Evolutionary conservation across 2,113 vertebrate species (phyloP), one percentile per base, ranked within the genome.

Genomic region (Chelonoidis abingdonii): DNA sequence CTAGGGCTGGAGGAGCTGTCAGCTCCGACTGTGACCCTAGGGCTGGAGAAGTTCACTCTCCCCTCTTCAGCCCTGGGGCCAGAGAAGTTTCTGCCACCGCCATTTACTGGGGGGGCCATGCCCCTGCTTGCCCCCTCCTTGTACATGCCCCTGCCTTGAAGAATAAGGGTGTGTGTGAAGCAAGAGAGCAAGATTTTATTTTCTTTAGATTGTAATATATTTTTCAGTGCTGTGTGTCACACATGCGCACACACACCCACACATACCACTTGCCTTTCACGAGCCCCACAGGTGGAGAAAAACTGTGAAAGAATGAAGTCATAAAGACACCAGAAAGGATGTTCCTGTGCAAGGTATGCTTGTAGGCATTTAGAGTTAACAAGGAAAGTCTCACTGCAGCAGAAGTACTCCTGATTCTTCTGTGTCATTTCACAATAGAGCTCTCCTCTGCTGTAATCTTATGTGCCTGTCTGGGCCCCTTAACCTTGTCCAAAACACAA

Each of bases 401-500:
- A 44, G 38, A 44, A 76, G 41, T 27, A 76, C 24, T 27, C 10
- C 24, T 25, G 22, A 25, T 44, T 25, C 41, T 47, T 78, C 41
- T 47, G 38, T 78, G 25, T 47, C 41, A 25, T n/a, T 44, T 76
- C 72, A 27, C 44, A 76, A 76, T 76, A 44, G 44, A 44, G 72
- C 24, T 25, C 22, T 76, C 72, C 2, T 8, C 41, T 44, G 22
- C 24, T 44, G 13, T 78, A 47, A 78, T 47, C 75, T 47, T 27
- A 78, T 6, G 6, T 78, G 22, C 41, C 22, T 78, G 25, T 78
- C 41, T 78, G 75, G 24, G 41, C 25, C 47, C 22, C 75, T 78
- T 78, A 90, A 59, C 79, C 86, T 92, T 90, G 41, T 59, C 89
- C 35, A 92, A 88, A 97, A 69, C 9, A 90, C 65, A 69, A 21